These are phyloP conservation scores for Gastracanthus pulcherrimus DNA, from an alignment of 2,888 invertebrate genomes.

Conservation along the genomic window DNA sequence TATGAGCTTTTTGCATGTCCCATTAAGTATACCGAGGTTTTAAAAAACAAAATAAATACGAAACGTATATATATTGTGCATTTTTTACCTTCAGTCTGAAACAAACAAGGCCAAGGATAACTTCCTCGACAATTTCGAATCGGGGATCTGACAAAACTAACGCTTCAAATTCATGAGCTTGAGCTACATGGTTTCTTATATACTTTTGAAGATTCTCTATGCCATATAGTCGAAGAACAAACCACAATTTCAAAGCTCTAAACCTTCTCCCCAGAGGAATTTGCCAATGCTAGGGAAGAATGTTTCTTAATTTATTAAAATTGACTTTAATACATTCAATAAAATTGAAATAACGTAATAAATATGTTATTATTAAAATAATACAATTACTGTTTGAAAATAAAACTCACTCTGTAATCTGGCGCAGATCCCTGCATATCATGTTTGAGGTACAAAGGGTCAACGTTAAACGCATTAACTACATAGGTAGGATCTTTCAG, in stretches of 20 bases:
- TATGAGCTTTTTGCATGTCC: neutral
- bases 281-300: constrained; percentile 90
- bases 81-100: constrained; percentile 89
- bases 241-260: constrained; percentile 96
- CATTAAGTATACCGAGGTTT: neutral
- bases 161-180: constrained; percentile 93
- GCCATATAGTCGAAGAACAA: constrained; percentile 94
- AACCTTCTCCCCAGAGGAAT: constrained; percentile 96
- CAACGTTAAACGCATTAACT: constrained; percentile 97
- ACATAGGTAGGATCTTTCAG: constrained; percentile 92
- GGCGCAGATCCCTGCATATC: constrained; percentile 93
- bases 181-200: constrained; percentile 90
- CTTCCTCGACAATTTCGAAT: constrained; percentile 94
- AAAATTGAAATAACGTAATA: neutral
- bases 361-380: neutral
- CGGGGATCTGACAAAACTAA: constrained; percentile 87
- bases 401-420: constrained; percentile 86
- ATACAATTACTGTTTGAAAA: neutral
- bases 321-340: neutral
- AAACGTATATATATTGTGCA: neutral
- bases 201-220: constrained; percentile 91
- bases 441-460: constrained; percentile 97
- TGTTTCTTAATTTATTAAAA: neutral
- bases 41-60: neutral
- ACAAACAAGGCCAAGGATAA: constrained; percentile 96